These are phyloP conservation scores for Cyrtorhinus lividipennis DNA, from an alignment of 1,140 invertebrate genomes.

Conservation along the genomic window DNA sequence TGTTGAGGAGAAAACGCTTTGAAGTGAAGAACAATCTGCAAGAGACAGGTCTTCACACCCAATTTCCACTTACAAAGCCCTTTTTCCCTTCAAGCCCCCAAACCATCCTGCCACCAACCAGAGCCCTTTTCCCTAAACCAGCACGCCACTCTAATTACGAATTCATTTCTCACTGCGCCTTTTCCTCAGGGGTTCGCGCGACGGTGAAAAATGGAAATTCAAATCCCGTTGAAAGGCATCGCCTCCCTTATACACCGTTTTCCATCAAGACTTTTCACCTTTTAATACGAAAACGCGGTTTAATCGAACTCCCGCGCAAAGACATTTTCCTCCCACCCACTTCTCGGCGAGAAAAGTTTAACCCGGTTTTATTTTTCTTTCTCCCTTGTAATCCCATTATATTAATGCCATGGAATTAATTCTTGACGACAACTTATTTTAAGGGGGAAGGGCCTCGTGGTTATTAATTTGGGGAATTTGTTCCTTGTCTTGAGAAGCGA, in stretches of 20 bases:
- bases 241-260: background rate
- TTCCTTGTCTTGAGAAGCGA: background rate
- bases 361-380: slow-evolving; percentile 3
- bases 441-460: background rate
- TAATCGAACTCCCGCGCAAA: background rate
- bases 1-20: slow-evolving; percentile 12
- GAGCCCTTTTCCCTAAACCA: slow-evolving; percentile 1
- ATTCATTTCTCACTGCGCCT: slow-evolving; percentile 13
- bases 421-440: background rate
- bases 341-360: slow-evolving; percentile 1
- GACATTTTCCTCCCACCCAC: background rate
- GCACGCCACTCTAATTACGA: slow-evolving; percentile 19
- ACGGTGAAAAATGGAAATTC: slow-evolving; percentile 17
- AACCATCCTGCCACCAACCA: background rate
- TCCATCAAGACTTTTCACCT: background rate
- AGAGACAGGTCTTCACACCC: slow-evolving; percentile 18
- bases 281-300: background rate
- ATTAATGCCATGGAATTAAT: background rate
- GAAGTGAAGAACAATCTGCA: slow-evolving; percentile 19
- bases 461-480: background rate
- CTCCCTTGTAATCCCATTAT: background rate
- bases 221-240: slow-evolving; percentile 16
- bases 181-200: background rate
- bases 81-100: background rate
- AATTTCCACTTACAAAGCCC: slow-evolving; percentile 17